Conservation (phyloP, 30 jellyfish, hydroid and myxozoan species). For the Hydra vulgaris region DNA sequence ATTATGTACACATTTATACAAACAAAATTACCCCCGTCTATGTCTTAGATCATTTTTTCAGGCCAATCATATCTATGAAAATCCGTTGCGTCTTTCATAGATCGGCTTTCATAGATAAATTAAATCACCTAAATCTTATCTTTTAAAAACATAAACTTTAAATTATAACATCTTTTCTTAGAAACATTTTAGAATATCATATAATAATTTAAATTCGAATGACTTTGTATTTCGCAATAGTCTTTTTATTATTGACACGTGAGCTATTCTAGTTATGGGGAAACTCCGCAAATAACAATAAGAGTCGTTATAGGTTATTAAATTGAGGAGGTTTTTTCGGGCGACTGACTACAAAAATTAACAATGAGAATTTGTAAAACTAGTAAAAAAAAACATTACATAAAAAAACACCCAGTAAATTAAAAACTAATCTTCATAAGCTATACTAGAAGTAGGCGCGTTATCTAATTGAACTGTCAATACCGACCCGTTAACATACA, state of each 20-base stretch:
- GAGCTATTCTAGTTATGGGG: slow-evolving; percentile 3
- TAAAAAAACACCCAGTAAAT: background rate
- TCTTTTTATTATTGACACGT: background rate
- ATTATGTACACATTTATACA: background rate
- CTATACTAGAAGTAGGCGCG: background rate
- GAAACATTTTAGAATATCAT: background rate
- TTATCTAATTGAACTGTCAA: slow-evolving; percentile 6
- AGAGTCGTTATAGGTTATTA: background rate
- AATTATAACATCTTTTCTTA: background rate
- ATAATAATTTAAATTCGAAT: background rate
- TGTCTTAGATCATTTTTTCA: background rate
- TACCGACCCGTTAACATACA: slow-evolving; percentile 80
- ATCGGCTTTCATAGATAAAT: background rate
- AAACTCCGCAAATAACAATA: background rate
- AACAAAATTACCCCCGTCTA: background rate
- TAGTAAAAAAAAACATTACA: background rate
- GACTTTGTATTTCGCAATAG: background rate
- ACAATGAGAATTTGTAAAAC: no score
- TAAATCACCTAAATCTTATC: background rate
- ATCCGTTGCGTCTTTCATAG: background rate
- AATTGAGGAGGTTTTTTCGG: background rate
- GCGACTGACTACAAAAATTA: no score
- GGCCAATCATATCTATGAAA: background rate
- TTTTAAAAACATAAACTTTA: background rate
- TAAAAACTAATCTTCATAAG: background rate